A percentile compares a stretch with the other conserved stretches of the same genome.
Evolutionary conservation across 2,113 vertebrate species (phyloP).

Genomic region (Perca schrenkii): DNA sequence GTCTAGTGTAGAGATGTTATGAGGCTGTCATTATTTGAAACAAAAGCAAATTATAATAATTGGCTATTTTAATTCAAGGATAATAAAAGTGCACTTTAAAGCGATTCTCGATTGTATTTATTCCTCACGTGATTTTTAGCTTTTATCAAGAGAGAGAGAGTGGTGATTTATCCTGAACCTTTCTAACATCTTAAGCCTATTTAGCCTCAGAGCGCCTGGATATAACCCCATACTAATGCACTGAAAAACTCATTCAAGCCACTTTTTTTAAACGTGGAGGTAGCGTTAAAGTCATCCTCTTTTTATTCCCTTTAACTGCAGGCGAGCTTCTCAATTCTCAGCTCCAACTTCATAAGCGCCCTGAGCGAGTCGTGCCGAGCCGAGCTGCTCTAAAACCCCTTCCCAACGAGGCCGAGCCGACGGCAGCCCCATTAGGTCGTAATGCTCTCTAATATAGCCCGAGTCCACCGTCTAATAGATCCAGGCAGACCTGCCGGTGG

Average conservation of each 20-base stretch:
- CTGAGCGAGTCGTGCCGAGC: constrained; percentile 49
- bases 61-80: neutral
- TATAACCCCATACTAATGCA: neutral
- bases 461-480: constrained; percentile 74
- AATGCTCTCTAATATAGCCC: constrained; percentile 79
- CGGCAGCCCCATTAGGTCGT: constrained; percentile 77
- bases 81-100: constrained; percentile 15
- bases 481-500: constrained; percentile 76
- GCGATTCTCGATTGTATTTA: neutral
- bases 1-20: neutral
- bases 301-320: constrained; percentile 50
- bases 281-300: constrained; percentile 12
- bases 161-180: constrained; percentile 7
- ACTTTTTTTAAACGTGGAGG: constrained; percentile 4
- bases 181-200: neutral
- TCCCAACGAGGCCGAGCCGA: constrained; percentile 71
- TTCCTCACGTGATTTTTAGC: neutral
- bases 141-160: neutral
- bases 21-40: neutral
- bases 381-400: constrained; percentile 45
- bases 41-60: neutral
- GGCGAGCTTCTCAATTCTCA: constrained; percentile 36
- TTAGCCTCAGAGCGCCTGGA: constrained; percentile 1
- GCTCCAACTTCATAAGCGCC: constrained; percentile 65
- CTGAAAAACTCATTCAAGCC: neutral